These are phyloP conservation scores for Microplitis manilae DNA, from an alignment of 2,888 invertebrate genomes.

Conservation along the genomic window DNA sequence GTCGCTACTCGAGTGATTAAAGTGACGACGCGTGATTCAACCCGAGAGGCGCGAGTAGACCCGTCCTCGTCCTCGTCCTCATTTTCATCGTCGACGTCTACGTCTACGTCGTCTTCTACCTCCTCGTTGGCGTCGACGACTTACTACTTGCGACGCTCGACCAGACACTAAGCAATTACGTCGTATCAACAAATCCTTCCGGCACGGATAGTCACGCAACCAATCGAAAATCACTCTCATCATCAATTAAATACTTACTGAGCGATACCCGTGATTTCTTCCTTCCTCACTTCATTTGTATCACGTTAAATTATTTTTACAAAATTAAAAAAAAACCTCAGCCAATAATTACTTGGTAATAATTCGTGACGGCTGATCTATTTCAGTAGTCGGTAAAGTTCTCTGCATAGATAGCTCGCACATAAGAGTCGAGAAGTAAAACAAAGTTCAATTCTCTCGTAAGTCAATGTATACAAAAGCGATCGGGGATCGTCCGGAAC, in stretches of 20 bases:
- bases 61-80: background rate
- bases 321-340: too few relatives aligned
- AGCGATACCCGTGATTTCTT: too few relatives aligned
- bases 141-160: slow-evolving; percentile 24
- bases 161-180: slow-evolving; percentile 35
- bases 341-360: too few relatives aligned
- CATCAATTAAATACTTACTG: slow-evolving; percentile 24
- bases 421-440: background rate
- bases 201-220: slow-evolving; percentile 23
- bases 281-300: too few relatives aligned
- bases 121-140: background rate
- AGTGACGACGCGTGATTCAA: slow-evolving; percentile 52
- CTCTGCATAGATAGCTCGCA: slow-evolving; percentile 30
- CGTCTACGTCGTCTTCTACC: slow-evolving; percentile 6
- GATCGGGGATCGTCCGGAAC: slow-evolving; percentile 40
- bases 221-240: slow-evolving; percentile 37
- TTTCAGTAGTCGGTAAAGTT: too few relatives aligned
- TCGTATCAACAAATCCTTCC: slow-evolving; percentile 18
- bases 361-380: too few relatives aligned
- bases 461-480: background rate
- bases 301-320: too few relatives aligned
- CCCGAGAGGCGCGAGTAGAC: slow-evolving; percentile 13
- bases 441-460: background rate
- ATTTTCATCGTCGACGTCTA: slow-evolving; percentile 16
- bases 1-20: slow-evolving; percentile 50